phyloP scores from a whole-genome alignment of 2,888 invertebrate species.

The Agriopis aurantiaria region DNA sequence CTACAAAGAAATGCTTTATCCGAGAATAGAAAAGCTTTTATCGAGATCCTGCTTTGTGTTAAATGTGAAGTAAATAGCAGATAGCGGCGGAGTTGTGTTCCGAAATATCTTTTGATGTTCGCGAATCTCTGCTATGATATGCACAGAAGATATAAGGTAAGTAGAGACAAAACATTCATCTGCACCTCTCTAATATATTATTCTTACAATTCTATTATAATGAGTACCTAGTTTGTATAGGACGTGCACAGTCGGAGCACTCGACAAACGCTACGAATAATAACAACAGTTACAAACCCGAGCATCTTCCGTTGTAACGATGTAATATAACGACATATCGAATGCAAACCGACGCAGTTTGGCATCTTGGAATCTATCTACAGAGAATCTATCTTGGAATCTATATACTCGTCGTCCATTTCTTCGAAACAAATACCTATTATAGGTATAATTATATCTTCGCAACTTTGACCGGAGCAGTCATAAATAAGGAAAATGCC shows the following conservation, averaged over 20 bases:
- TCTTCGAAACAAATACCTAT: background rate
- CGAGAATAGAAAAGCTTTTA: conserved; percentile 31
- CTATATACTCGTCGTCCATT: background rate
- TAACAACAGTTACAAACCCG: background rate
- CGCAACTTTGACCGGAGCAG: background rate
- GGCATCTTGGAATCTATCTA: conserved; percentile 1
- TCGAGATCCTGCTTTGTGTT: conserved; percentile 23
- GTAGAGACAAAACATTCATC: background rate
- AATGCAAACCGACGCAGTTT: background rate
- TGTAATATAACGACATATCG: background rate
- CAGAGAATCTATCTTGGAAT: background rate
- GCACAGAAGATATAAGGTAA: no score
- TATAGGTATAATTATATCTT: no score
- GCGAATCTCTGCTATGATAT: conserved; percentile 1
- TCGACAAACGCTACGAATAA: background rate
- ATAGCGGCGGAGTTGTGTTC: conserved; percentile 2
- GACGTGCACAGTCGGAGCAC: background rate
- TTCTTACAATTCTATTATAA: background rate
- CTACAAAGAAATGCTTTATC: conserved; percentile 39
- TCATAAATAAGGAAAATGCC: background rate
- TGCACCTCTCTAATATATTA: background rate
- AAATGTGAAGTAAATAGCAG: conserved; percentile 19
- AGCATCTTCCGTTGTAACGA: background rate
- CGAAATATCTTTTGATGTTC: conserved; percentile 7
- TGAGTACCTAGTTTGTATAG: background rate